These are phyloP conservation scores for Lagopus leucura DNA, from an alignment of 2,113 vertebrate genomes.

Conservation along the genomic window DNA sequence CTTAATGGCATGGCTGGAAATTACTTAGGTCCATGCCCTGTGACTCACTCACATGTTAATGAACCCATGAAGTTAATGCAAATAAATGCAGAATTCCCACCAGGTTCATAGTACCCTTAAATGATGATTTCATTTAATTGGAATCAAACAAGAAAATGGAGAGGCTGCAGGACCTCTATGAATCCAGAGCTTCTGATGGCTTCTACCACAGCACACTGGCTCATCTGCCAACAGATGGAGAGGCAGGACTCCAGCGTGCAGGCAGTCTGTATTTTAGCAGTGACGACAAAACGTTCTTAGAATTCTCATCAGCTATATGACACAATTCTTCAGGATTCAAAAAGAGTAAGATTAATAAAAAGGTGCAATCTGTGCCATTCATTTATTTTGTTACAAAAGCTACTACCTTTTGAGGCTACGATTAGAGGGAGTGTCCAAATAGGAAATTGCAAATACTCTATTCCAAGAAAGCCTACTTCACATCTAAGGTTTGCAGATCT, in stretches of 20 bases:
- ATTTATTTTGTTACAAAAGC: background rate
- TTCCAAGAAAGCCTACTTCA: background rate
- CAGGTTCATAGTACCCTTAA: background rate
- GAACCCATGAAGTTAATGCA: background rate
- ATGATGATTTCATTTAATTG: background rate
- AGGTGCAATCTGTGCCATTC: background rate
- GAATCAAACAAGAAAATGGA: background rate
- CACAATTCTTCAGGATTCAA: background rate
- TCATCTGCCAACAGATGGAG: background rate
- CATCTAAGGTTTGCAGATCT: background rate
- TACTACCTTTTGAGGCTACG: background rate
- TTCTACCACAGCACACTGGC: background rate
- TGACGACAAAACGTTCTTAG: background rate
- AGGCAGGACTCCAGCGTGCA: background rate
- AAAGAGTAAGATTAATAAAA: background rate
- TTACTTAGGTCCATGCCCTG: background rate
- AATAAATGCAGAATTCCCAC: constrained; percentile 17
- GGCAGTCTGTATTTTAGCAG: background rate
- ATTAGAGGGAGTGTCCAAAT: background rate
- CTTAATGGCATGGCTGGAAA: constrained; percentile 18
- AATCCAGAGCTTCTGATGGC: background rate
- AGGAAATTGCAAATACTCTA: rapidly evolving
- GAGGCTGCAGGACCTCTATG: background rate
- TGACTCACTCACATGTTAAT: background rate
- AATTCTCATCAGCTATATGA: background rate